Conservation (phyloP, 2,113 vertebrate genomes). For the Tringa solitaria region DNA sequence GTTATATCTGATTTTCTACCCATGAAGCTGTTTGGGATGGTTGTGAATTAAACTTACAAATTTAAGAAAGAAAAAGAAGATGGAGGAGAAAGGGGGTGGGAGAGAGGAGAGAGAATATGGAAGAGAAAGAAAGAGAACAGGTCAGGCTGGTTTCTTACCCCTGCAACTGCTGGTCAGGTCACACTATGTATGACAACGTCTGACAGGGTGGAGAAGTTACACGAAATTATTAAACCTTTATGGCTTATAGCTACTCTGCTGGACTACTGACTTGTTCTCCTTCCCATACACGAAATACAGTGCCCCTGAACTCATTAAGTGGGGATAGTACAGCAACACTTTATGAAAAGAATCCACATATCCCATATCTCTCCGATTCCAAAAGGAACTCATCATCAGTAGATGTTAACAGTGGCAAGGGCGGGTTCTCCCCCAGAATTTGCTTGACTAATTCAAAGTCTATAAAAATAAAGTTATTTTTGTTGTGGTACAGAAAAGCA, state of each 20-base stretch:
- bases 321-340: neutral
- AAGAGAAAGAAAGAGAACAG: neutral
- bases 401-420: neutral
- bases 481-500: neutral
- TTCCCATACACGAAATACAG: neutral
- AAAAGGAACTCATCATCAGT: neutral
- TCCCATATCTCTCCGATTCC: neutral
- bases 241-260: neutral
- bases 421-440: neutral
- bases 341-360: neutral
- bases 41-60: slow-evolving; percentile 51
- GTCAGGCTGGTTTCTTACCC: slow-evolving; percentile 53
- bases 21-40: slow-evolving; percentile 70
- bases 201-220: neutral
- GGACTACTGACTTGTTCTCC: neutral
- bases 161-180: slow-evolving; percentile 6
- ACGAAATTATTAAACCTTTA: neutral
- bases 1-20: slow-evolving; percentile 72
- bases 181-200: neutral
- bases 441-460: neutral
- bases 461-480: neutral
- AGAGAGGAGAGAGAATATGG: slow-evolving; percentile 20
- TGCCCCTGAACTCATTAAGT: neutral
- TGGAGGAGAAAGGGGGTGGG: neutral
- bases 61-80: slow-evolving; percentile 33